Evolutionary conservation across 2,888 invertebrate genomes (phyloP).

Genomic region (Hirudinaria manillensis): DNA sequence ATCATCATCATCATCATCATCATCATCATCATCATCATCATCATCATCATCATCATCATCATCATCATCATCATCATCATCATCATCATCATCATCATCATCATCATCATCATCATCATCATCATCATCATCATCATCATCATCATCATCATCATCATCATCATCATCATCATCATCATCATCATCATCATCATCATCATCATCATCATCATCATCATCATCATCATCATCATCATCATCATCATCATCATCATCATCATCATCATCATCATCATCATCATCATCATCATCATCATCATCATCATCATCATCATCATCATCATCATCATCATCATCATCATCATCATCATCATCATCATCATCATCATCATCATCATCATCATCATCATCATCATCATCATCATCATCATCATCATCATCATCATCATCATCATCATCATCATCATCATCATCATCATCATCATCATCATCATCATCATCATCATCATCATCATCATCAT

Average conservation of each 20-base stretch:
- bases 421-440: not conserved
- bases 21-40: constrained; percentile 2
- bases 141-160: constrained; percentile 17
- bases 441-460: not conserved
- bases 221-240: constrained; percentile 24
- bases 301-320: constrained; percentile 11
- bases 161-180: constrained; percentile 28
- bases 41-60: constrained; percentile 9
- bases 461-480: not conserved
- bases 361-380: constrained; percentile 22
- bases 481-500: not conserved
- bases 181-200: constrained; percentile 22
- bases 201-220: constrained; percentile 30
- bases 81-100: constrained; percentile 20
- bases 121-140: constrained; percentile 19
- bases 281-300: constrained; percentile 15
- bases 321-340: constrained; percentile 26
- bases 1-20: constrained; percentile 4
- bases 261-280: constrained; percentile 10
- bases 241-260: constrained; percentile 23
- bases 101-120: constrained; percentile 26
- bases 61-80: constrained; percentile 17
- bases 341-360: constrained; percentile 12
- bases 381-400: constrained; percentile 18
- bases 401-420: constrained; percentile 22